Conservation (phyloP, 2,797 vertebrate genomes). For the Acanthurus tractus region DNA sequence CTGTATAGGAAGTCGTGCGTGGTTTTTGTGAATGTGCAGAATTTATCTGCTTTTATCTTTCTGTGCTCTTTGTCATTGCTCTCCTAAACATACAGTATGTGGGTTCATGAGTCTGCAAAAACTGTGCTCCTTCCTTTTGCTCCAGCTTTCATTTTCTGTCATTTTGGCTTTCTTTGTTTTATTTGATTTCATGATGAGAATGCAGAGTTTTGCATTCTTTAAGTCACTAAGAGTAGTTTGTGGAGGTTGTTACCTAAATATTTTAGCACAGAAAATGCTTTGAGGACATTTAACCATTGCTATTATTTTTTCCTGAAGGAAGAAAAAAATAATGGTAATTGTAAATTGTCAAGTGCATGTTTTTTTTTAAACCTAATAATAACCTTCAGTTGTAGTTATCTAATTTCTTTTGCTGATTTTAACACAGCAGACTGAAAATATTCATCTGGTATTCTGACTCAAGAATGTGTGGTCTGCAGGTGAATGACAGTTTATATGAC, state of each 20-base stretch:
- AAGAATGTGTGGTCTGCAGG: slow-evolving; percentile 65
- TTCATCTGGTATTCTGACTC: slow-evolving; percentile 21
- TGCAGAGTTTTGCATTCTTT: not conserved
- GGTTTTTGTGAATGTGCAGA: slow-evolving; percentile 76
- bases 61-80: slow-evolving; percentile 13
- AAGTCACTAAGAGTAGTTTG: not conserved
- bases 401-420: not conserved
- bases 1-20: slow-evolving; percentile 72
- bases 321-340: not conserved
- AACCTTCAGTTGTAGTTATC: no score
- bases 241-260: not conserved
- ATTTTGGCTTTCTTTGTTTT: slow-evolving; percentile 16
- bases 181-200: slow-evolving; percentile 9
- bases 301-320: not conserved
- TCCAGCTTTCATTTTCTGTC: slow-evolving; percentile 5
- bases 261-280: not conserved
- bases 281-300: not conserved
- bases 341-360: not conserved
- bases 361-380: not conserved
- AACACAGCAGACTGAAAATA: not conserved
- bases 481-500: slow-evolving; percentile 73
- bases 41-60: slow-evolving; percentile 51
- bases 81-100: slow-evolving; percentile 38
- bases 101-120: slow-evolving; percentile 65
- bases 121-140: not conserved